Base-by-base conservation (phyloP, 2,797 vertebrate species). In the Malurus leucopterus region DNA sequence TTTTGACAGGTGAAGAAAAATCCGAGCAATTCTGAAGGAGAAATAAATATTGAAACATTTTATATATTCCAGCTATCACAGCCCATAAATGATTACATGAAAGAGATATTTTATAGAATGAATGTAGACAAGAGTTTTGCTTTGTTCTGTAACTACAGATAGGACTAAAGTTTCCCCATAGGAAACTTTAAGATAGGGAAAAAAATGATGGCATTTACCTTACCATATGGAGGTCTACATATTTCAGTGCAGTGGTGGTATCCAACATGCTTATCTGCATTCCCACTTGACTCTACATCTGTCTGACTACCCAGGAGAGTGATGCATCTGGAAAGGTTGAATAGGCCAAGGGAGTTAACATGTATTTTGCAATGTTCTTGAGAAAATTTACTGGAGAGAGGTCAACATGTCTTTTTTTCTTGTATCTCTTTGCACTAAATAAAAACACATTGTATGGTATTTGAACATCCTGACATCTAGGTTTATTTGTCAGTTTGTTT, bases 241-340 rank as follows among this genome's bases (percentile, higher is more conserved):
- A 72, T 50, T 68, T 91, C 50, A 58, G 57, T 57, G 50, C 29
- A 32, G 69, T 20, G 58, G 36, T 80, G 65, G 69, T 83, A 89
- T 91, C 75, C 91, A 91, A 47, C 64, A 64, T 22, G 84, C 71
- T 86, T 90, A 88, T 91, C 74, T 90, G 50, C 57, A 88, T 61
- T 95, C 90, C 68, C 88, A 88, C 61, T 90, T 82, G 71, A 86
- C 44, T 89, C 61, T 86, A 57, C 71, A 86, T 93, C 93, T 91
- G 88, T 51, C 86, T 79, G 72, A 76, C 86, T 93, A 90, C 72
- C 78, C 86, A 72, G 69, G 86, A 93, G 91, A 92, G 81, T 1
- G 23, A 89, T 86, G 91, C 93, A 96, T 97, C 95, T 97, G 96
- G 95, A 96, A 96, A 97, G 95, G 84, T 80, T 92, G 92, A 93